Conservation (phyloP, 2,113 vertebrate species). For the rabbit (Oryctolagus cuniculus) region mOryCun1.1 NC_091438.1:131295501-131296000, state of each 20-base stretch:
- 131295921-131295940: constrained; percentile 66
- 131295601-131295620: background rate
- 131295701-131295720: background rate
- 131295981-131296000: constrained; percentile 74
- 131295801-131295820: background rate
- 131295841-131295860: constrained; percentile 21
- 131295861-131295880: background rate
- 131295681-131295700: too few species aligned
- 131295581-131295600: background rate
- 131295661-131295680: background rate
- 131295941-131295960: constrained; percentile 73
- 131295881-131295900: background rate
- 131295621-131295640: background rate
- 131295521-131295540: accelerated
- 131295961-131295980: constrained; percentile 79
- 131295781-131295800: background rate
- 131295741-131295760: background rate
- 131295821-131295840: background rate
- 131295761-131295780: background rate
- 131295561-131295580: background rate
- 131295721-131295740: background rate
- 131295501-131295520: too few species aligned
- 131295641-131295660: background rate
- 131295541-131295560: background rate
- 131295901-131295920: constrained; percentile 9